These are phyloP conservation scores for Drosophila incognita DNA, from an alignment of 2,888 invertebrate genomes.

Conservation along the genomic window DNA sequence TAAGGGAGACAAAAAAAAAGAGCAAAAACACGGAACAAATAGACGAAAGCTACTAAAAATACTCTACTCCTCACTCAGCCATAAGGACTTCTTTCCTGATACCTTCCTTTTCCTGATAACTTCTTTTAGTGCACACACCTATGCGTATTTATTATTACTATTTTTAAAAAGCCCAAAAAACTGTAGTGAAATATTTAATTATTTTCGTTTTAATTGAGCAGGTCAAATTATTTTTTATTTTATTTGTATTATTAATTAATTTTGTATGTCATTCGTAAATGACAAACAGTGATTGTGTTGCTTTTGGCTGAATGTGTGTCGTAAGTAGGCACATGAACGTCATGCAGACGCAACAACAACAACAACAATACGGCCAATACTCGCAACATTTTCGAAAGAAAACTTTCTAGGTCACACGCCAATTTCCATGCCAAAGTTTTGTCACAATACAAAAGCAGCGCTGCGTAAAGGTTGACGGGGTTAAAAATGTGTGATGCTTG, in stretches of 20 bases:
- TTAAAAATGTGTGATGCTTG: conserved; percentile 20
- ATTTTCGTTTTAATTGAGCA: background rate
- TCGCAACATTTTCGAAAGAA: conserved; percentile 73
- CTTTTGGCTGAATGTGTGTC: background rate
- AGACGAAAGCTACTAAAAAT: background rate
- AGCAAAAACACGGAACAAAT: background rate
- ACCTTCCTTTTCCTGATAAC: background rate
- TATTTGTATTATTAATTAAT: background rate
- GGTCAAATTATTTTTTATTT: background rate
- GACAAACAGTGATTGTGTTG: background rate
- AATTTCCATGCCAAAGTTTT: conserved; percentile 23
- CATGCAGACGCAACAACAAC: conserved; percentile 49
- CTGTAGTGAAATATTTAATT: background rate
- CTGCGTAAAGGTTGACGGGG: conserved; percentile 62
- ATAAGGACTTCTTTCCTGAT: background rate
- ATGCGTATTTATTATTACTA: rapidly evolving
- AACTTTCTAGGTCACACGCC: conserved; percentile 78
- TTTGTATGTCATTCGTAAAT: background rate
- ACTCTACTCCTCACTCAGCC: background rate
- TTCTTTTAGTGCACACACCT: background rate
- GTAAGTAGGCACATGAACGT: conserved; percentile 46
- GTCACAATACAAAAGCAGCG: conserved; percentile 40
- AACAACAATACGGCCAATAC: conserved; percentile 22
- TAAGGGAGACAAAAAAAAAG: background rate
- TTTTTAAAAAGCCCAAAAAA: background rate